Percentiles rank a stretch among this genome's conserved stretches.
These are phyloP conservation scores for Hyposoter dolosus DNA, from an alignment of 2,888 invertebrate genomes.

Conservation along the genomic window DNA sequence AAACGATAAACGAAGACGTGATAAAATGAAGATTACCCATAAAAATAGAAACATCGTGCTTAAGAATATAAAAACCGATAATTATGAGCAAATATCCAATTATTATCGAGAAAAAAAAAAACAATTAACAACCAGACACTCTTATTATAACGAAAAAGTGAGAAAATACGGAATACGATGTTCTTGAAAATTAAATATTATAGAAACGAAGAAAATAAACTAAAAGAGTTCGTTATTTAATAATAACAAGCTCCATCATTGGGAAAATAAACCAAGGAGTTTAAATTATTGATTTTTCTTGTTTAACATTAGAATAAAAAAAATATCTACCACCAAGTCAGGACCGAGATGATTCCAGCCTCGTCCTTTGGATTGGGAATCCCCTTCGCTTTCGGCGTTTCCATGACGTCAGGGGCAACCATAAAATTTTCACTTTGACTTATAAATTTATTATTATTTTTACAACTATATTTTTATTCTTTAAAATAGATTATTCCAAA, in stretches of 20 bases:
- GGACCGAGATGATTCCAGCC: constrained; percentile 87
- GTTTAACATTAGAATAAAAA: not conserved
- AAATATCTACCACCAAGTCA: constrained; percentile 87
- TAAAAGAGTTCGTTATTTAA: not conserved
- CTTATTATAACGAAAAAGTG: not conserved
- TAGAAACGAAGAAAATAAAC: not conserved
- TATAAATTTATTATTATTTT: not conserved
- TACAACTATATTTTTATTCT: not conserved
- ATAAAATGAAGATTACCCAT: not conserved
- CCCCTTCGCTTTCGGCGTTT: constrained; percentile 82
- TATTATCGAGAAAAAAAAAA: not conserved
- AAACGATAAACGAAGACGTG: not conserved
- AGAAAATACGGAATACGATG: not conserved
- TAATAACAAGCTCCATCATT: not conserved
- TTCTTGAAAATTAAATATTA: not conserved
- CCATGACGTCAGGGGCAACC: constrained; percentile 74
- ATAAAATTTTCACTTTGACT: constrained; percentile 23
- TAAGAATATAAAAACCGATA: not conserved
- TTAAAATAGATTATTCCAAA: not conserved
- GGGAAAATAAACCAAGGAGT: not conserved
- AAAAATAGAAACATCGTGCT: not conserved
- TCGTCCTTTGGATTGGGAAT: constrained; percentile 87
- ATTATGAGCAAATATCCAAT: not conserved
- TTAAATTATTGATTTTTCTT: not conserved
- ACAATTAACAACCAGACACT: constrained; percentile 58